phyloP scores from a whole-genome alignment of 1,140 invertebrate species.

The Augochlora pura region DNA sequence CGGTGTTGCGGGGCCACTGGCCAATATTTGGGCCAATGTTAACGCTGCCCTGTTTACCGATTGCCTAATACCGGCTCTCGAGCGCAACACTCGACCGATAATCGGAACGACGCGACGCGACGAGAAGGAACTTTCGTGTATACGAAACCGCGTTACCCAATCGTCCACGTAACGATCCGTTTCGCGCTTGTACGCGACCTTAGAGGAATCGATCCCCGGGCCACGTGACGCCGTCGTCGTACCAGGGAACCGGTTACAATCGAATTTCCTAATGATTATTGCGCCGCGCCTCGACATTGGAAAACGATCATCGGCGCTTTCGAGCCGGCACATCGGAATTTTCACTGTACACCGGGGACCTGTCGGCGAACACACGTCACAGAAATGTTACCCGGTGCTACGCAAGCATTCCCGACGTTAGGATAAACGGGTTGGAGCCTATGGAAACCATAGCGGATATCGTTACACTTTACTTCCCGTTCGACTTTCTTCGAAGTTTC shows the following conservation, averaged over 20 bases:
- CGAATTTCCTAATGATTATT: background rate
- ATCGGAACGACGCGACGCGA: conserved; percentile 7
- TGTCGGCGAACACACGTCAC: too few species aligned
- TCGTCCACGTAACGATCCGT: conserved; percentile 27
- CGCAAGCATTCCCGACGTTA: too few species aligned
- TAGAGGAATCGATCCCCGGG: conserved; percentile 10
- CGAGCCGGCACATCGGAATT: too few species aligned
- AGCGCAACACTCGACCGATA: conserved; percentile 13
- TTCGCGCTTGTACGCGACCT: conserved; percentile 17
- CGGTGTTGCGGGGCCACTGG: conserved; percentile 67
- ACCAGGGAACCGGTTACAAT: background rate
- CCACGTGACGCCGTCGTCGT: background rate
- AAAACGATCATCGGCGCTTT: background rate
- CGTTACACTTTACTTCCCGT: too few species aligned
- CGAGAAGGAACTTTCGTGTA: conserved; percentile 24
- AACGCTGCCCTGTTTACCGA: conserved; percentile 50
- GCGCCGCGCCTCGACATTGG: background rate
- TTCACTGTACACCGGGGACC: too few species aligned
- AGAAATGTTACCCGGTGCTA: too few species aligned
- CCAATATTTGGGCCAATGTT: conserved; percentile 77
- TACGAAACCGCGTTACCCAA: conserved; percentile 38
- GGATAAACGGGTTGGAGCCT: too few species aligned
- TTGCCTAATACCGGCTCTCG: conserved; percentile 66
- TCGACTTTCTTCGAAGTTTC: too few species aligned
- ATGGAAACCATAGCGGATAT: too few species aligned